These are phyloP conservation scores for Xyliphius kryptos DNA, from an alignment of 2,113 vertebrate species.

Conservation along the genomic window DNA sequence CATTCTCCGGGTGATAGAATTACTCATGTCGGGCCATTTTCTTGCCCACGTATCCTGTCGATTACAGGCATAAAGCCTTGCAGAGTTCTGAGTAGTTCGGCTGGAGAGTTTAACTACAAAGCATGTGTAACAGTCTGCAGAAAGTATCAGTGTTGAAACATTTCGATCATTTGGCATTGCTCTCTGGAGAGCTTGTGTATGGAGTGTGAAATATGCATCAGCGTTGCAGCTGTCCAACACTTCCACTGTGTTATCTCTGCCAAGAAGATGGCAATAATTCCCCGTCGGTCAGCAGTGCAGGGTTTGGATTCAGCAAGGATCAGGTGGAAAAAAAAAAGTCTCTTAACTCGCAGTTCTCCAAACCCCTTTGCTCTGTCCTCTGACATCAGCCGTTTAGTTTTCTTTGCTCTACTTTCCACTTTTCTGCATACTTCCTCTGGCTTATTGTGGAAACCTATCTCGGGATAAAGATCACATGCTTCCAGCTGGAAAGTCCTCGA, in stretches of 20 bases:
- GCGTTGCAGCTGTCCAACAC: slow-evolving; percentile 17
- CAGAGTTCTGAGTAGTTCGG: slow-evolving; percentile 7
- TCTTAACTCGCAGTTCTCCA: slow-evolving; percentile 40
- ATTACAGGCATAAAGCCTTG: slow-evolving; percentile 1
- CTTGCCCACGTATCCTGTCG: slow-evolving; percentile 5
- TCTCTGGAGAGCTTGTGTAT: slow-evolving; percentile 21
- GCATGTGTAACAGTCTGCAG: slow-evolving; percentile 9
- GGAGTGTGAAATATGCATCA: slow-evolving; percentile 30
- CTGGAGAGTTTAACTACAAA: slow-evolving; percentile 3
- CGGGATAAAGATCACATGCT: slow-evolving; percentile 61
- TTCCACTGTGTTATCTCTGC: slow-evolving; percentile 32
- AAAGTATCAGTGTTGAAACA: slow-evolving; percentile 15
- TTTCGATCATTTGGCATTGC: slow-evolving; percentile 10
- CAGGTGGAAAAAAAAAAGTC: slow-evolving; percentile 53
- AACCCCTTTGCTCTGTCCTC: slow-evolving; percentile 38
- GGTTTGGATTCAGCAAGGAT: slow-evolving; percentile 50
- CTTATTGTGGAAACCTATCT: slow-evolving; percentile 61
- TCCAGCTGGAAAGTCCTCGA: slow-evolving; percentile 56
- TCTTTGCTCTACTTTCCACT: slow-evolving; percentile 51
- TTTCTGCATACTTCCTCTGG: slow-evolving; percentile 49
- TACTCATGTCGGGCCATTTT: slow-evolving; percentile 41
- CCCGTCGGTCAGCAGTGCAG: slow-evolving; percentile 54
- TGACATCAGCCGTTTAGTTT: slow-evolving; percentile 53
- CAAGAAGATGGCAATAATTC: slow-evolving; percentile 44
- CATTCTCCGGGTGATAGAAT: slow-evolving; percentile 39